A percentile compares a stretch with the other conserved stretches of the same genome.
Conservation (phyloP, 1,140 invertebrate species). For the Metaphire vulgaris region DNA sequence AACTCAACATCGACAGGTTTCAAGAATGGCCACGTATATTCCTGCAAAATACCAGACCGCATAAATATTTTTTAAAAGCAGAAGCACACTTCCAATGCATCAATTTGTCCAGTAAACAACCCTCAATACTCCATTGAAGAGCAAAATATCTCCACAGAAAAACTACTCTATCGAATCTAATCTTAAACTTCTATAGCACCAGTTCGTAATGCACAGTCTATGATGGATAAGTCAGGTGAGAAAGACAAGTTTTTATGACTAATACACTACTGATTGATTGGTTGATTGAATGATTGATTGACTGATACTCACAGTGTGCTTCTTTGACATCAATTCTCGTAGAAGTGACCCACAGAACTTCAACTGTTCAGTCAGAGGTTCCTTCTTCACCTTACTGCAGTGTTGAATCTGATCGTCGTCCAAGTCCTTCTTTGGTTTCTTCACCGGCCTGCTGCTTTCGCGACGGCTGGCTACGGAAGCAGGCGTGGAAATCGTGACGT, state of each 20-base stretch:
- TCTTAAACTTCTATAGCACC: no score
- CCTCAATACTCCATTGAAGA: no score
- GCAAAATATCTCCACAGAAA: no score
- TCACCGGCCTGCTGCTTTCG: conserved; percentile 91
- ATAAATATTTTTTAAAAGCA: no score
- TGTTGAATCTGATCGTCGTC: conserved; percentile 54
- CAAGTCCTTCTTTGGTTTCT: conserved; percentile 69
- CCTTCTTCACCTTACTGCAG: conserved; percentile 51
- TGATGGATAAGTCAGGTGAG: no score
- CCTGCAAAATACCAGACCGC: conserved; percentile 14
- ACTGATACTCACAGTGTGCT: conserved; percentile 83
- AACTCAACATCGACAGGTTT: conserved; percentile 30
- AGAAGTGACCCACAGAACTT: conserved; percentile 90
- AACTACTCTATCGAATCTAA: no score
- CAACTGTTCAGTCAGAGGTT: conserved; percentile 56
- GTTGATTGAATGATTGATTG: no score
- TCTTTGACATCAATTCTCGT: conserved; percentile 90
- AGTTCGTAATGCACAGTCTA: no score
- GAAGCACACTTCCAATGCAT: no score
- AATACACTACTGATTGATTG: no score
- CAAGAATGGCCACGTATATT: conserved; percentile 31
- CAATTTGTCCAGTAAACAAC: no score
- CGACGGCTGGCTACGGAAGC: conserved; percentile 81
- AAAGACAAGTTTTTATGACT: no score
- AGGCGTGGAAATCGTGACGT: conserved; percentile 60